Base-by-base conservation (phyloP, 2,888 invertebrate species). In the Ellobium chinense region DNA sequence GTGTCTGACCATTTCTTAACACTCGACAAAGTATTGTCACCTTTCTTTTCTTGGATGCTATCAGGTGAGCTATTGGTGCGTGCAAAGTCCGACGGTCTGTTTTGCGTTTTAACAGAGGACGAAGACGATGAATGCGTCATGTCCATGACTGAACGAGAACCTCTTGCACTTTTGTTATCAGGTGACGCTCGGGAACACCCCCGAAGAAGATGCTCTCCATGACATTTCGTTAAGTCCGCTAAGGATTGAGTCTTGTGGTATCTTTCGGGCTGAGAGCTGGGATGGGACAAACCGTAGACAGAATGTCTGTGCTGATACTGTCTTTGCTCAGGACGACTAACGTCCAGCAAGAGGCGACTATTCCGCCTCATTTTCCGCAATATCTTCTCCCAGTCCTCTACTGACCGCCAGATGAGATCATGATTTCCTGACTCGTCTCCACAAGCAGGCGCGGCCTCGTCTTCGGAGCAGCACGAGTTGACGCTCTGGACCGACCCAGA, bases 321-420 rank as follows among this genome's bases (percentile, higher is more conserved):
- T 9, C 27, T 29, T 18, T 72, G 39, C 18, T 58, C n/a, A 36
- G 24, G 46, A 18, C 36, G n/a, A 21, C 37, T 31, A 21, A 39
- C 58, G 18, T 82, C 80, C 5, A 77, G 58, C 46, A 86, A 75
- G 18, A 84, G 72, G 5, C 85, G 79, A 69, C 86, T 87, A 63
- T 86, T 85, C 24, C 86, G 84, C 77, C 86, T 88, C 73, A 90
- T 85, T 85, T 89, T 89, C 80, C 82, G 86, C 75, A 89, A 86
- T 58, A 90, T 88, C 81, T 85, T 87, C 78, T 88, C 89, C 90
- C 90, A 90, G 60, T 90, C 89, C 37, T 88, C 89, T 1, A 88
- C 89, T 5, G 89, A 88, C 72, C 87, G 89, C 89, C 90, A 88
- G 54, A 87, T 81, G 37, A 79, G 79, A 21, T 54, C 73, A 3